Conservation (phyloP, 2,888 invertebrate genomes). For the Euplexia lucipara region DNA sequence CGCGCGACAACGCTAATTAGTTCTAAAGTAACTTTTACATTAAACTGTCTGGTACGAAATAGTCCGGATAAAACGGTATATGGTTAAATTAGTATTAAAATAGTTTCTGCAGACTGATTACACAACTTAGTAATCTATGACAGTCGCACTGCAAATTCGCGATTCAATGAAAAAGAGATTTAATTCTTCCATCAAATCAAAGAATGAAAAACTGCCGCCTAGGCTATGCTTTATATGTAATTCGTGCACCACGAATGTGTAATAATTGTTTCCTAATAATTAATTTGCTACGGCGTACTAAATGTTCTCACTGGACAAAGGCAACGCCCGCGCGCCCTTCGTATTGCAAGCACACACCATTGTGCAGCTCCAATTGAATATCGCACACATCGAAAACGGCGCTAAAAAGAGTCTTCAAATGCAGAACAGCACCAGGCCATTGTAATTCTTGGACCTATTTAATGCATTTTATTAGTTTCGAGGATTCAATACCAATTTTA, state of each 20-base stretch:
- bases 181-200: too few relatives aligned
- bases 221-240: not conserved
- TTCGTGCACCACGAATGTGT: not conserved
- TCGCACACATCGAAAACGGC: slow-evolving; percentile 26
- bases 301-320: slow-evolving; percentile 19
- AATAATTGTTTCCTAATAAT: slow-evolving; percentile 2
- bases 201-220: not conserved
- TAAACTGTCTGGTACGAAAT: not conserved
- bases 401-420: slow-evolving; percentile 26
- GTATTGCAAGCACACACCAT: slow-evolving; percentile 33
- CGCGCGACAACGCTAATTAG: not conserved
- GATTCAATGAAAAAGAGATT: slow-evolving; percentile 1
- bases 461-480: slow-evolving; percentile 18
- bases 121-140: not conserved
- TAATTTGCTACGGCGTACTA: slow-evolving; percentile 16
- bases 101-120: not conserved
- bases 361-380: slow-evolving; percentile 32
- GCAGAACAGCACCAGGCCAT: slow-evolving; percentile 17
- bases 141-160: not conserved
- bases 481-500: slow-evolving; percentile 6
- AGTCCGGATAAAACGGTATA: not conserved
- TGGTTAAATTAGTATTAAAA: not conserved
- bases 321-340: not conserved
- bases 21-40: not conserved
- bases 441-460: slow-evolving; percentile 32